A percentile compares a stretch with the other conserved stretches of the same genome.
phyloP scores from a whole-genome alignment of 2,113 vertebrate genomes.

The Halichoerus grypus region DNA sequence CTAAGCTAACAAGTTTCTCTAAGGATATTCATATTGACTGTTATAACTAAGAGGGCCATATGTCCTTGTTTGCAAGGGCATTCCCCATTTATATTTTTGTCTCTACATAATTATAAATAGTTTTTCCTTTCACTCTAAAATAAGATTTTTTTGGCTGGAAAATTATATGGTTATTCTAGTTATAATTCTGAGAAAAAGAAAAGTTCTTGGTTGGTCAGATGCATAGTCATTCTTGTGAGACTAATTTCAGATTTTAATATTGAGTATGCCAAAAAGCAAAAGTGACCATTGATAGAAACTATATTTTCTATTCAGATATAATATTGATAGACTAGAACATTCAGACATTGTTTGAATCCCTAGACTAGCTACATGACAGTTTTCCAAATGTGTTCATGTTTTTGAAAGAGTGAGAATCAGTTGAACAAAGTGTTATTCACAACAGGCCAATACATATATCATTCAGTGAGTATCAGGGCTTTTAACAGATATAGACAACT shows the following conservation, averaged over 20 bases:
- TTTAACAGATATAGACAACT: conserved; percentile 39
- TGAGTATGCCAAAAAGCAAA: neutral
- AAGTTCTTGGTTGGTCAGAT: neutral
- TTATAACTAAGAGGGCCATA: conserved; percentile 4
- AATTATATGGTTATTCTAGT: neutral
- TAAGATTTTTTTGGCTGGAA: neutral
- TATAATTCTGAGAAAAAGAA: neutral
- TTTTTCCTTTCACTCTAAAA: neutral
- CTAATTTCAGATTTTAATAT: conserved; percentile 19
- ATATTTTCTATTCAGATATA: neutral
- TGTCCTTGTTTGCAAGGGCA: neutral
- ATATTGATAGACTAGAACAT: conserved; percentile 2
- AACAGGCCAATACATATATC: conserved; percentile 35
- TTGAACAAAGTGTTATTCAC: conserved; percentile 61
- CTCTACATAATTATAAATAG: neutral
- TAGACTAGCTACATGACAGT: conserved; percentile 20
- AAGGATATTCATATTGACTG: neutral
- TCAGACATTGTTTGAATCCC: conserved; percentile 44
- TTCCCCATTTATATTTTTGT: conserved; percentile 32
- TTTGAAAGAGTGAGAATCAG: conserved; percentile 68
- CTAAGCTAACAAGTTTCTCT: neutral
- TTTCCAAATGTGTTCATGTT: conserved; percentile 64
- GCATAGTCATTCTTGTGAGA: neutral
- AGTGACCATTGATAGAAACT: neutral
- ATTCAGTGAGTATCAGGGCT: conserved; percentile 7